Percentiles rank a stretch among this genome's conserved stretches.
Evolutionary conservation across 2,888 invertebrate species (phyloP).

Genomic region (Drosophila merina): DNA sequence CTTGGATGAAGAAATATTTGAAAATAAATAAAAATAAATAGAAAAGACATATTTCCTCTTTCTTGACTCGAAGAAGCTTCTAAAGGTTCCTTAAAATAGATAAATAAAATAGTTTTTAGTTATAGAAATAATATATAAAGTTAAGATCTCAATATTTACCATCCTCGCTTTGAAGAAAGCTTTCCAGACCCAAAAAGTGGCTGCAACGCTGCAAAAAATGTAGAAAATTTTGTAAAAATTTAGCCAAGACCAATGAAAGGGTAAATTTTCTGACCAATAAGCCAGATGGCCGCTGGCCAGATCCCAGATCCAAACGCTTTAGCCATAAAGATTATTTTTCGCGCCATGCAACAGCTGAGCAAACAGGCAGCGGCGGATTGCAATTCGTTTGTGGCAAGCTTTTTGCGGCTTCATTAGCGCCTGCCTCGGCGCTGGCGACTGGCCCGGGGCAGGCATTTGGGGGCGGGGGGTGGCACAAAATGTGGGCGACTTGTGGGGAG

Average conservation of each 20-base stretch:
- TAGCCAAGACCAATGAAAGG: neutral
- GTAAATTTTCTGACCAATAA: neutral
- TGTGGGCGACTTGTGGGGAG: neutral
- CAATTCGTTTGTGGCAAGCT: conserved; percentile 54
- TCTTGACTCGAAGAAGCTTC: too few species aligned
- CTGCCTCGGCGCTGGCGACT: conserved; percentile 1
- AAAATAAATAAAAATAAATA: too few species aligned
- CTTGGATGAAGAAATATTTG: too few species aligned
- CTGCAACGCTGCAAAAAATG: neutral
- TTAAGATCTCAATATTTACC: too few species aligned
- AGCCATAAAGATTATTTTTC: conserved; percentile 3
- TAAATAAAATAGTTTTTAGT: too few species aligned
- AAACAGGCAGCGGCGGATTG: conserved; percentile 25
- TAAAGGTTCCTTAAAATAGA: too few species aligned
- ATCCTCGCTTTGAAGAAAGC: too few species aligned
- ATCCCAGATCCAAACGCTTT: neutral
- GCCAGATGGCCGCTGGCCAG: neutral
- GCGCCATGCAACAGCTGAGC: conserved; percentile 20
- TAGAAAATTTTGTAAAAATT: neutral
- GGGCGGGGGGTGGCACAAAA: neutral
- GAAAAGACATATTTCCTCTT: too few species aligned
- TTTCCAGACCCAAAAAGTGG: too few species aligned
- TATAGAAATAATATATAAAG: too few species aligned
- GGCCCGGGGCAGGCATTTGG: neutral
- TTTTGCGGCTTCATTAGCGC: conserved; percentile 73